A percentile compares a stretch with the other conserved stretches of the same genome.
Evolutionary conservation across 2,797 vertebrate genomes (phyloP).

Genomic region (Chromis chromis): DNA sequence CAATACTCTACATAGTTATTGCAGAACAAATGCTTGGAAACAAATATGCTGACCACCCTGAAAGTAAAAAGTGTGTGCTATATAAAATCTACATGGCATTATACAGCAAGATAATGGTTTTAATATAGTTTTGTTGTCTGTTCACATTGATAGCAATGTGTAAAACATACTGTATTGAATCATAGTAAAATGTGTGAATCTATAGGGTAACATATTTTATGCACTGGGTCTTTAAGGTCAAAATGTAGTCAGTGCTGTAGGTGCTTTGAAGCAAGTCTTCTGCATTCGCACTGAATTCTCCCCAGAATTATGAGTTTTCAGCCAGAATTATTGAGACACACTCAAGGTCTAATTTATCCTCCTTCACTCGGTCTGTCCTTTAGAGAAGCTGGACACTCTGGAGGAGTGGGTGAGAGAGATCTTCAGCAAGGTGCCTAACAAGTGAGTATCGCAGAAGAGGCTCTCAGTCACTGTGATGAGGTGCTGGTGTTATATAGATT

Average conservation of each 20-base stretch:
- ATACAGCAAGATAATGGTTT: neutral
- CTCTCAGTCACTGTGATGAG: slow-evolving; percentile 59
- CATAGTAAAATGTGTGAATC: neutral
- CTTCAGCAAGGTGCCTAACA: slow-evolving; percentile 95
- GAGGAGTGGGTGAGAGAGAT: slow-evolving; percentile 97
- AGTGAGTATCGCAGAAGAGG: slow-evolving; percentile 86
- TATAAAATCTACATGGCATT: too few species aligned
- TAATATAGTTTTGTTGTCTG: neutral
- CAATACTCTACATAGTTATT: neutral
- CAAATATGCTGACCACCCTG: neutral
- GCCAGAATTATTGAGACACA: slow-evolving; percentile 33
- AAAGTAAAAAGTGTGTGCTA: too few species aligned
- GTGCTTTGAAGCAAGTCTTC: slow-evolving; percentile 3
- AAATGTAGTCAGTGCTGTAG: neutral
- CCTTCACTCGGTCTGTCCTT: slow-evolving; percentile 50
- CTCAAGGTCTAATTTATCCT: slow-evolving; percentile 52
- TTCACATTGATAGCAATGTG: neutral
- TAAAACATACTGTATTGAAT: neutral
- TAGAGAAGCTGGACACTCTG: slow-evolving; percentile 95
- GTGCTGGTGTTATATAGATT: slow-evolving; percentile 44
- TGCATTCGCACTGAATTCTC: neutral
- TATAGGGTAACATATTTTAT: neutral
- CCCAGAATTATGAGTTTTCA: slow-evolving; percentile 30
- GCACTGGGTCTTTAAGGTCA: neutral
- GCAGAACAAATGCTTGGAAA: neutral